Evolutionary conservation across 2,797 vertebrate species (phyloP), one percentile per base, ranked within the genome.

Genomic region (Sternarchorhynchus goeldii): DNA sequence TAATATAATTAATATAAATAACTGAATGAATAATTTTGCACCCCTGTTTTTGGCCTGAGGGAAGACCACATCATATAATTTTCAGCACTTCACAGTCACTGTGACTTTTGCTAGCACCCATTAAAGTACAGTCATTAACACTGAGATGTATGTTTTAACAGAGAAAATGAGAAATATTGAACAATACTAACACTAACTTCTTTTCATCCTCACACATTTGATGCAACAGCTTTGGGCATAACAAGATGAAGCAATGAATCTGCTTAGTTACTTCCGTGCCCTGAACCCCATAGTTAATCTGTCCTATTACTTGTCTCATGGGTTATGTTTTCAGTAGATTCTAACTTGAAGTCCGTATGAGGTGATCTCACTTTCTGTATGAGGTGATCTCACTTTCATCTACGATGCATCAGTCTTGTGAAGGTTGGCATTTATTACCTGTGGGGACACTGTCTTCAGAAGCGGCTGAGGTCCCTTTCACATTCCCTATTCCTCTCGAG

Each of bases 381-480:
- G 45, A 50, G 45, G 39, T 41, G 39, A 6, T 41, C 45, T 14
- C 45, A 14, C 8, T 12, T 50, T 50, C 45, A 50, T 34, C 4
- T 14, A 18, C 31, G 34, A 59, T 1, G 6, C 17, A 31, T 25
- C 63, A 34, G 63, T 29, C 16, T 53, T 14, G 21, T 57, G 41
- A 64, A 25, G 32, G 12, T 41, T 73, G 20, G 20, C 8, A 20
- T 39, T 39, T 18, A 7, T 83, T 86, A 93, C 92, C 91, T 88
- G 89, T 85, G 39, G 91, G 91, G 73, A 83, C 8, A 55, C 67
- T 86, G n/a, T 90, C 89, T 41, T 91, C 89, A 77, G 73, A 68
- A 56, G 74, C 45, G 20, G 85, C 80, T 56, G 72, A 6, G 41
- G 73, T 50, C 75, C 77, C 50, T 72, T 84, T 90, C 32, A 87